Conservation (phyloP, 1,140 invertebrate genomes). For the Drosophila bocki region DNA sequence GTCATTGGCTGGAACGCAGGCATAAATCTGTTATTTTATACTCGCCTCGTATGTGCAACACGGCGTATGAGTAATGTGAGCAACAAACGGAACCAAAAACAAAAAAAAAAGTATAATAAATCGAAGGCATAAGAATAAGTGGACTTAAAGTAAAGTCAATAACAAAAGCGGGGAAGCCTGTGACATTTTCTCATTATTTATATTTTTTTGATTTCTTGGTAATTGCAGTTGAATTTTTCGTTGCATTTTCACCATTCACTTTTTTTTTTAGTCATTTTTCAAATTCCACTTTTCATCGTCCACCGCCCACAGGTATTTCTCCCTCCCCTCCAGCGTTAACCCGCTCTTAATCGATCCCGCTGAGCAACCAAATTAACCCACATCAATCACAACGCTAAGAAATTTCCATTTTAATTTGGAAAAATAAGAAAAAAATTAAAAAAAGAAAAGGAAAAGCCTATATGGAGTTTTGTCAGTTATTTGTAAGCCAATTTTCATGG, state of each 20-base stretch:
- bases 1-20: slow-evolving; percentile 80
- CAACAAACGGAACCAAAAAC: slow-evolving; percentile 22
- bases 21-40: slow-evolving; percentile 84
- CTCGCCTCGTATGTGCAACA: slow-evolving; percentile 65
- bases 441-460: background rate
- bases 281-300: slow-evolving; percentile 41
- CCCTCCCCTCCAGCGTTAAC: background rate
- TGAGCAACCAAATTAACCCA: slow-evolving; percentile 51
- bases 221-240: slow-evolving; percentile 13
- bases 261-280: slow-evolving; percentile 37
- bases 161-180: slow-evolving; percentile 7
- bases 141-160: background rate
- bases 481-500: slow-evolving; percentile 35
- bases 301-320: background rate
- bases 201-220: background rate
- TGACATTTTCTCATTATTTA: slow-evolving; percentile 8
- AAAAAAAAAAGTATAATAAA: slow-evolving; percentile 30
- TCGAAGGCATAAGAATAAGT: background rate
- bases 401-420: slow-evolving; percentile 41
- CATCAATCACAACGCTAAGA: slow-evolving; percentile 45
- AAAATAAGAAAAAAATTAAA: background rate
- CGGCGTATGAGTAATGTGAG: slow-evolving; percentile 79
- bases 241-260: slow-evolving; percentile 41
- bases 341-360: slow-evolving; percentile 27
- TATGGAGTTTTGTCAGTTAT: slow-evolving; percentile 34